Evolutionary conservation across 2,797 vertebrate genomes (phyloP).

Genomic region (Parauchenoglanis punctatus): DNA sequence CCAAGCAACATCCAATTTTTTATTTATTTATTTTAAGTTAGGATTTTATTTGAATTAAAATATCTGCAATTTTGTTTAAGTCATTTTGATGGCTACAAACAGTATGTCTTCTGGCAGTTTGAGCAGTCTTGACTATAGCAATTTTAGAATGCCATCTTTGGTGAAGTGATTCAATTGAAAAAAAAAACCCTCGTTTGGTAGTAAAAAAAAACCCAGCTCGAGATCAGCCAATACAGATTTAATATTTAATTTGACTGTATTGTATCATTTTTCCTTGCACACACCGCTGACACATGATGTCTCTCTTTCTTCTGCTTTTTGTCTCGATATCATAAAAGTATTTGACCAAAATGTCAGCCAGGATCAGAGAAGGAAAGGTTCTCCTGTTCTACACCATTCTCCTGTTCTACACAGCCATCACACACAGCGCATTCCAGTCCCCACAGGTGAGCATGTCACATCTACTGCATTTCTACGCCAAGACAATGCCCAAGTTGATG

Average conservation of each 20-base stretch:
- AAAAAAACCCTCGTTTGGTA: not conserved
- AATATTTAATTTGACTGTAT: slow-evolving; percentile 6
- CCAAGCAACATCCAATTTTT: too few relatives aligned
- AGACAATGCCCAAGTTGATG: slow-evolving; percentile 37
- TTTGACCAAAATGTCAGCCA: slow-evolving; percentile 57
- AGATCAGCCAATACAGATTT: not conserved
- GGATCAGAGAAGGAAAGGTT: slow-evolving; percentile 56
- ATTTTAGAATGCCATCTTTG: not conserved
- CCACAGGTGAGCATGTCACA: slow-evolving; percentile 37
- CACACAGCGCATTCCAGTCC: not conserved
- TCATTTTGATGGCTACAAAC: not conserved
- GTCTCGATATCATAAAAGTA: slow-evolving; percentile 42
- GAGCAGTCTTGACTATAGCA: not conserved
- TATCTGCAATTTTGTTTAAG: not conserved
- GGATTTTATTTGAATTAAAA: too few relatives aligned
- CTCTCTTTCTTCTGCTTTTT: slow-evolving; percentile 45
- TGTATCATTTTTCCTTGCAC: slow-evolving; percentile 16
- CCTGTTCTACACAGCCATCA: slow-evolving; percentile 10
- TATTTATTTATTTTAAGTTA: too few relatives aligned
- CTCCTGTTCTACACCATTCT: slow-evolving; percentile 1
- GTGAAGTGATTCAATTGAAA: not conserved
- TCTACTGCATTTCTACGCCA: slow-evolving; percentile 23
- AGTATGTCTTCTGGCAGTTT: not conserved
- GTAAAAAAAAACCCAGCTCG: not conserved
- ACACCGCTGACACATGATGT: slow-evolving; percentile 43